Percentiles rank a stretch among this genome's conserved stretches.
Evolutionary conservation across 2,113 vertebrate genomes (phyloP).

Genomic region (Chelonoidis abingdonii): DNA sequence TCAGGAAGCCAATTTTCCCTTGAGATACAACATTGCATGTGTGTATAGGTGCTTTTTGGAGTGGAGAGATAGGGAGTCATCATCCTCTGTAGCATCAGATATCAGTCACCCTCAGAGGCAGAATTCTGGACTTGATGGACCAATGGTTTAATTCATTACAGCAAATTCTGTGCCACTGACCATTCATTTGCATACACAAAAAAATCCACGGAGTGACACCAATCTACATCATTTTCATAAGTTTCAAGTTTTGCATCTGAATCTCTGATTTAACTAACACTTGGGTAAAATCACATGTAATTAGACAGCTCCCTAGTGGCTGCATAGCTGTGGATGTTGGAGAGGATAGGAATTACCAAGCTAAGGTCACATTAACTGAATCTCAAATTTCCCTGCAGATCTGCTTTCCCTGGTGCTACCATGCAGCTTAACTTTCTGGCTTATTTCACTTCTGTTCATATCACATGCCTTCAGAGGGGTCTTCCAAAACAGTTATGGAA

Average conservation of each 20-base stretch:
- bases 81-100: not conserved
- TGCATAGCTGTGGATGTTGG: constrained; percentile 14
- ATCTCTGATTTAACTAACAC: not conserved
- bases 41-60: not conserved
- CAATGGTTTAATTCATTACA: not conserved
- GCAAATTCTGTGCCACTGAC: not conserved
- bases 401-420: not conserved
- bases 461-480: not conserved
- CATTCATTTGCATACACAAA: not conserved
- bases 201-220: fast-evolving
- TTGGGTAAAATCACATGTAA: constrained; percentile 48
- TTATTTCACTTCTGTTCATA: constrained; percentile 25
- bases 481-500: constrained; percentile 3
- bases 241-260: not conserved
- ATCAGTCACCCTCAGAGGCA: not conserved
- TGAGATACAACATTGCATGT: fast-evolving
- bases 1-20: not conserved
- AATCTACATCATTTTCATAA: not conserved
- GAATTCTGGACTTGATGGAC: not conserved
- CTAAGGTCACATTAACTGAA: constrained; percentile 34
- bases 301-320: constrained; percentile 70
- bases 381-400: constrained; percentile 29
- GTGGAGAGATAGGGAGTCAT: fast-evolving
- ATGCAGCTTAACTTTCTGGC: not conserved
- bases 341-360: constrained; percentile 18